A percentile compares a stretch with the other conserved stretches of the same genome.
Conservation (phyloP, 2,113 vertebrate genomes). For the Nannospalax galili region DNA sequence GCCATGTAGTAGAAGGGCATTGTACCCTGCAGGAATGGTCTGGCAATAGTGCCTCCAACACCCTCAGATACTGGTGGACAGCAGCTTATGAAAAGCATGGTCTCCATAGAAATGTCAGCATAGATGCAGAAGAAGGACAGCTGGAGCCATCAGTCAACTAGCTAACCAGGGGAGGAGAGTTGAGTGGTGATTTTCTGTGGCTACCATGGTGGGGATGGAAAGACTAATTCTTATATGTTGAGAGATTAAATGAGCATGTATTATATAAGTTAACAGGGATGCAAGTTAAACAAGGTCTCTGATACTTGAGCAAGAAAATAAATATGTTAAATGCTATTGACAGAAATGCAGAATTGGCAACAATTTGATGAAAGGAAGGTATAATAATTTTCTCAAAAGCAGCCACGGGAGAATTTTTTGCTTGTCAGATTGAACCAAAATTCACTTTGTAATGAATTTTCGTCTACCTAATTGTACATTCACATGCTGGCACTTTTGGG, state of each 20-base stretch:
- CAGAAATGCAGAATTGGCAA: constrained; percentile 76
- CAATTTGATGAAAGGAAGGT: constrained; percentile 78
- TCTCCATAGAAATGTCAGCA: not conserved
- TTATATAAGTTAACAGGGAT: constrained; percentile 37
- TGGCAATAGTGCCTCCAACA: not conserved
- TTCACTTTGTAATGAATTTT: constrained; percentile 77
- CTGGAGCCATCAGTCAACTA: not conserved
- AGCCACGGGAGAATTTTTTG: constrained; percentile 66
- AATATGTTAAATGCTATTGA: constrained; percentile 72
- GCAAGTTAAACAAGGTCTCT: constrained; percentile 48
- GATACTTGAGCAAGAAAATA: constrained; percentile 65
- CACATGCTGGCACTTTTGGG: constrained; percentile 65
- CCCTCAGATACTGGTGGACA: not conserved
- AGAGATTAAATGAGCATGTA: not conserved
- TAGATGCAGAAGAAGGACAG: not conserved
- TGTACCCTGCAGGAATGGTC: not conserved
- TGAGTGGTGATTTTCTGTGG: not conserved
- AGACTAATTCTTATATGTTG: not conserved
- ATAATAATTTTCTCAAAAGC: constrained; percentile 79
- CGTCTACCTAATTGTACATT: constrained; percentile 73
- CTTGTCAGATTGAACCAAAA: constrained; percentile 77
- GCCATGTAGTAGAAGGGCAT: not conserved
- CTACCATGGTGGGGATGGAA: not conserved
- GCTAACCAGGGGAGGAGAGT: not conserved
- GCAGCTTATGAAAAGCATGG: not conserved